Conservation (phyloP, 2,797 vertebrate genomes). For the Lycodopsis pacificus region DNA sequence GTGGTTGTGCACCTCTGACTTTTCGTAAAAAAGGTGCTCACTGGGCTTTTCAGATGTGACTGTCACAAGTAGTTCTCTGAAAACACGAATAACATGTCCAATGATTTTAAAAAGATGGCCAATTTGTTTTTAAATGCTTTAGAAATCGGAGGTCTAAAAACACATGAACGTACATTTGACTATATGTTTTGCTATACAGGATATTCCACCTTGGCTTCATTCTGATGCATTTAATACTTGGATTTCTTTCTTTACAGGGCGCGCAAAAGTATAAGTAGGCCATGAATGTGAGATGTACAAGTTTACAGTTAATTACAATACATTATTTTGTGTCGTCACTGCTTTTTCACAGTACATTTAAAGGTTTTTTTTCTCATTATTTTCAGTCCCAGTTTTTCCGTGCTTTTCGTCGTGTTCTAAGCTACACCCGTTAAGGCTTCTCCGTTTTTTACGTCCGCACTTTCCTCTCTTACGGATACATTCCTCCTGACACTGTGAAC, state of each 20-base stretch:
- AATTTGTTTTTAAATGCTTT: background rate
- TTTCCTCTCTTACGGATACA: slow-evolving; percentile 49
- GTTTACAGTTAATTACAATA: too few species aligned
- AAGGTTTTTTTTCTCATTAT: background rate
- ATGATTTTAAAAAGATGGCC: background rate
- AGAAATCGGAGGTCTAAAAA: background rate
- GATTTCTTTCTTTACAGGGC: background rate
- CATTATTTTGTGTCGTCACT: too few species aligned
- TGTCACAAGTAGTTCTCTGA: too few species aligned
- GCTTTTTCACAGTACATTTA: background rate
- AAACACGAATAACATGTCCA: background rate
- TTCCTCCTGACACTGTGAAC: slow-evolving; percentile 66
- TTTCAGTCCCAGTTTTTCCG: background rate
- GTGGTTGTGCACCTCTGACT: too few species aligned
- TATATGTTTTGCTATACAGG: too few species aligned
- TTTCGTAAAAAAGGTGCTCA: too few species aligned
- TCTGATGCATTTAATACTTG: background rate
- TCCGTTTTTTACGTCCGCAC: slow-evolving; percentile 13
- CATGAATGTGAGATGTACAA: background rate
- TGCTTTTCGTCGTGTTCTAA: background rate
- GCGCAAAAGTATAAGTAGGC: background rate
- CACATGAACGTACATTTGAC: too few species aligned
- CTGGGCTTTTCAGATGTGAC: too few species aligned
- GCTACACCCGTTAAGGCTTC: background rate
- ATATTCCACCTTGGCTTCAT: background rate